Percentiles rank a stretch among this genome's conserved stretches.
Evolutionary conservation across 2,113 vertebrate genomes (phyloP).

Genomic region (Myrmecophaga tridactyla): DNA sequence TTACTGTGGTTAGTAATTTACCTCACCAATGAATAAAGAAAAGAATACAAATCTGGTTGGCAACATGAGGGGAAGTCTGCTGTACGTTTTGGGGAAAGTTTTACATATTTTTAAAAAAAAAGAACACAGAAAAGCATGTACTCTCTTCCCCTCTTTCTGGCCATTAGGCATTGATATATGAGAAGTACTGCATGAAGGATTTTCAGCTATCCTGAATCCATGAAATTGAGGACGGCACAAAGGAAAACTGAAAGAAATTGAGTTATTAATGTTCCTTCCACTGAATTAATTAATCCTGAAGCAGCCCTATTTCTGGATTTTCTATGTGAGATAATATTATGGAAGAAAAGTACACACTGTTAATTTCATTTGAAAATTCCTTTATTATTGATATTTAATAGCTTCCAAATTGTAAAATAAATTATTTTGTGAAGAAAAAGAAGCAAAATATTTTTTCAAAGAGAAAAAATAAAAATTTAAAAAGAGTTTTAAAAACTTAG

Average conservation of each 20-base stretch:
- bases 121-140: background rate
- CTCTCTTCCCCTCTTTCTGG: background rate
- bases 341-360: background rate
- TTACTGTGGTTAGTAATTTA: background rate
- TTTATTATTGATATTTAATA: background rate
- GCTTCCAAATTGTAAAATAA: background rate
- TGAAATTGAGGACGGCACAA: background rate
- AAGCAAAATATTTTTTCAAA: background rate
- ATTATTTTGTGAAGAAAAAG: background rate
- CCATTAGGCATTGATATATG: background rate
- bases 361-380: background rate
- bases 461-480: background rate
- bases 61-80: background rate
- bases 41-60: background rate
- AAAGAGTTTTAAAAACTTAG: background rate
- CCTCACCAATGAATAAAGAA: background rate
- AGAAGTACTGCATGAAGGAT: background rate
- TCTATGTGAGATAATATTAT: background rate
- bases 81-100: background rate
- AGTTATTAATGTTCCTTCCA: slow-evolving; percentile 12
- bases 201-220: background rate
- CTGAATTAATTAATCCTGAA: background rate
- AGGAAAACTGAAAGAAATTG: background rate
- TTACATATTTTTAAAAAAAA: background rate
- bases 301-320: background rate